Percentiles rank a stretch among this genome's conserved stretches.
phyloP scores from a whole-genome alignment of 1,140 invertebrate species.

The Cydia pomonella region DNA sequence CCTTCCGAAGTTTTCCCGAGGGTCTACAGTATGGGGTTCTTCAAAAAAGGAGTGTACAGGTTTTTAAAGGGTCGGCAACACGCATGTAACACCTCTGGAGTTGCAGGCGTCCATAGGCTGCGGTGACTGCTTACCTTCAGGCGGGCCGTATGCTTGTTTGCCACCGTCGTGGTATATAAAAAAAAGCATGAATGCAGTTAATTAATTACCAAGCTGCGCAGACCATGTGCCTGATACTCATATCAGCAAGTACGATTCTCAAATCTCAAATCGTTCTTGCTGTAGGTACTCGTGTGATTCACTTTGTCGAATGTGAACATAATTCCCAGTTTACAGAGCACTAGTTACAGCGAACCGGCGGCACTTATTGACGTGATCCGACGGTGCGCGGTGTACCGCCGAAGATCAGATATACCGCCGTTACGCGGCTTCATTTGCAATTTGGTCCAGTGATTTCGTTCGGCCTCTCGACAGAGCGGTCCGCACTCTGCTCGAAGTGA shows the following conservation, averaged over 20 bases:
- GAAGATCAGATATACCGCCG: conserved; percentile 28
- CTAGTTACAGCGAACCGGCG: conserved; percentile 19
- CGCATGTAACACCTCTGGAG: too few species aligned
- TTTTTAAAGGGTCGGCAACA: too few species aligned
- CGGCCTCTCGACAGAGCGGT: conserved; percentile 47
- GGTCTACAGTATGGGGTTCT: too few species aligned
- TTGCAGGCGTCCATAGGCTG: too few species aligned
- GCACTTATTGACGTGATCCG: background rate
- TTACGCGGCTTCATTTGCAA: conserved; percentile 50
- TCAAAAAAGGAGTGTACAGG: too few species aligned
- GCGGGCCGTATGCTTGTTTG: too few species aligned
- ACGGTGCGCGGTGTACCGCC: conserved; percentile 7
- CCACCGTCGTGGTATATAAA: too few species aligned
- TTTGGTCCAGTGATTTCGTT: conserved; percentile 62
- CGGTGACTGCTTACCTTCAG: too few species aligned
- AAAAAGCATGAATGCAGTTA: too few species aligned
- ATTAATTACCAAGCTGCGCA: too few species aligned
- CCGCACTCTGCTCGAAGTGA: conserved; percentile 43
- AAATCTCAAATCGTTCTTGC: background rate
- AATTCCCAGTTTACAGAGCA: conserved; percentile 7
- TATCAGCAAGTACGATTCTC: too few species aligned
- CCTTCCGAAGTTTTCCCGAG: too few species aligned
- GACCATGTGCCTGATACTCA: background rate
- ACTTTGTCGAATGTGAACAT: background rate
- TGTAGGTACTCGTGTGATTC: background rate